phyloP scores from a whole-genome alignment of 1,140 invertebrate species.

The Pemphigus obesinymphae region DNA sequence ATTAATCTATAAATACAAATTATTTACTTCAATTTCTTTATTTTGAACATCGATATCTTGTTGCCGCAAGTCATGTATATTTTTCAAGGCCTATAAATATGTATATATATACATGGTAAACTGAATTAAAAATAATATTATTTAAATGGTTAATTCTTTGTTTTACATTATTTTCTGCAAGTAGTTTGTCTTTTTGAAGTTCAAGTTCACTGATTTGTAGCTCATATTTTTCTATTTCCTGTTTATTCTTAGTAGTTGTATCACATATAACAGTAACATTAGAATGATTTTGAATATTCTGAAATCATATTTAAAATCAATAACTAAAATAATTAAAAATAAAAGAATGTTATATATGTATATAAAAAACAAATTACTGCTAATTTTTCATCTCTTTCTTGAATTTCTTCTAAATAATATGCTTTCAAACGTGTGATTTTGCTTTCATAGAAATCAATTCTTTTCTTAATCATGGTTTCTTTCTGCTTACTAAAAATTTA shows the following conservation, averaged over 20 bases:
- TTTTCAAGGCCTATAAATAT: background rate
- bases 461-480: constrained; percentile 47
- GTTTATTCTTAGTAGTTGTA: constrained; percentile 30
- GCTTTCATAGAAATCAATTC: constrained; percentile 47
- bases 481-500: constrained; percentile 46
- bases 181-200: constrained; percentile 28
- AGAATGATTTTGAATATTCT: background rate
- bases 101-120: too few species aligned
- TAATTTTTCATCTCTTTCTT: constrained; percentile 48
- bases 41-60: background rate
- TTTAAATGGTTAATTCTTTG: too few species aligned
- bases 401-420: constrained; percentile 48
- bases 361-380: constrained; percentile 46
- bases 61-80: background rate
- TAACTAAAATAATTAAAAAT: background rate
- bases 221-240: constrained; percentile 37
- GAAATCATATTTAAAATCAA: background rate
- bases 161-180: constrained; percentile 22
- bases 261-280: constrained; percentile 6
- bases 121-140: background rate
- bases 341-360: too few species aligned
- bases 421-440: constrained; percentile 48
- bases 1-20: background rate
- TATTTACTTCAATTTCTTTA: constrained; percentile 30
- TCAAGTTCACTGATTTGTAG: constrained; percentile 34